Evolutionary conservation across 2,797 vertebrate genomes (phyloP), one percentile per base, ranked within the genome.

Genomic region (Myripristis jacobus): DNA sequence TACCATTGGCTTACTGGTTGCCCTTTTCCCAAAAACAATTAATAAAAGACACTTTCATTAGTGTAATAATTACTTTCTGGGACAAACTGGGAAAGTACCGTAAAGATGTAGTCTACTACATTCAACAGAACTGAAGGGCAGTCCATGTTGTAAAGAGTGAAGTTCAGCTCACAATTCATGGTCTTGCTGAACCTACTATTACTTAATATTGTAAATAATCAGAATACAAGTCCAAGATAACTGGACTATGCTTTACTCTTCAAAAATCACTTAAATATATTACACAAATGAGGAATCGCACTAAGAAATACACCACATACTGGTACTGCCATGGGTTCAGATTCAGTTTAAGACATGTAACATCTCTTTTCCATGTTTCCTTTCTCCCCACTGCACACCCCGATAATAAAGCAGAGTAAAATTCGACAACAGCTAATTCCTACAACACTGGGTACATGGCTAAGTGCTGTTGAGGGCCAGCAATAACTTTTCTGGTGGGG

Each of bases 401-500:
- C 59, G 52, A 75, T 56, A 6, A 21, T 43, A n/a, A 8, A 13
- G 41, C 6, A 38, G 24, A 47, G 4, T 61, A 21, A 8, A 56
- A 66, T 46, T 47, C 27, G 25, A 50, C 48, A 79, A 75, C 38
- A 6, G n/a, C 19, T 7, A 11, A 51, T 62, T 62, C 36, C 63
- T 25, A 12, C 21, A 53, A 72, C 59, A 52, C 41, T 41, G 19
- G 27, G 66, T 79, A 62, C 50, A 59, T 59, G 59, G 36, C 63
- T 78, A 73, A 83, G 63, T 83, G 69, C 66, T 55, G 56, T 85
- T 83, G 70, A 50, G 84, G 64, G 34, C 54, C 43, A 72, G 64
- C 63, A 68, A 48, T 18, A 57, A 65, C 52, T 74, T 84, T 82
- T 73, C 54, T 72, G 54, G 73, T 81, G 64, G 56, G 6, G 55